Evolutionary conservation across 37 sponge, comb jelly and placozoan species (phyloP).

Genomic region (Ephydatia muelleri): DNA sequence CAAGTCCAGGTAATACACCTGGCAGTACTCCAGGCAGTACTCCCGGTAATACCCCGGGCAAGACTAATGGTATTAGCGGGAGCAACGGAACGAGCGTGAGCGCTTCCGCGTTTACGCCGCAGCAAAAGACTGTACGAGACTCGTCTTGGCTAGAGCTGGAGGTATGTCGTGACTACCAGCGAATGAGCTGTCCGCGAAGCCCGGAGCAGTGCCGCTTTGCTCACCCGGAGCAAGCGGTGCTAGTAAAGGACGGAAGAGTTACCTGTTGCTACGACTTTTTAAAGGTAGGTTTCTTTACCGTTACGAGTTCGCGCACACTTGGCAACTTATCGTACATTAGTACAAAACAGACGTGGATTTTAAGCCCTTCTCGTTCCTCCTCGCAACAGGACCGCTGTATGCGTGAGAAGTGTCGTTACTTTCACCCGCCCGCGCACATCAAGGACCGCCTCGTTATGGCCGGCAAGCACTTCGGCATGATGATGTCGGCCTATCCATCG

Average conservation of each 20-base stretch:
- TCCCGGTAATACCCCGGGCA: background rate
- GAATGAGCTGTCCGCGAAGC: slow-evolving; percentile 37
- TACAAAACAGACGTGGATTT: background rate
- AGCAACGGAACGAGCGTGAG: background rate
- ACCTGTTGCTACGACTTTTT: slow-evolving; percentile 86
- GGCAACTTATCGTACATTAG: background rate
- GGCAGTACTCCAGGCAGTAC: background rate
- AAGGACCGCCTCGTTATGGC: slow-evolving; percentile 66
- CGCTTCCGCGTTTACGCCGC: background rate
- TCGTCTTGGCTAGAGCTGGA: slow-evolving; percentile 80
- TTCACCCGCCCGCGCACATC: slow-evolving; percentile 75
- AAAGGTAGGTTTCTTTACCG: slow-evolving; percentile 40
- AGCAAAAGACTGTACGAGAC: slow-evolving; percentile 23
- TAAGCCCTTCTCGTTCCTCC: background rate
- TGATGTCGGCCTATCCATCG: slow-evolving; percentile 31
- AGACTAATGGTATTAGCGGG: background rate
- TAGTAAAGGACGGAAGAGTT: slow-evolving; percentile 58
- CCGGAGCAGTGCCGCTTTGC: slow-evolving; percentile 81
- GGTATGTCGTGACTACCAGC: slow-evolving; percentile 79
- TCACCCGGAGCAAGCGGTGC: slow-evolving; percentile 64
- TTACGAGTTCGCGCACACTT: background rate
- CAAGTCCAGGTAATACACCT: background rate
- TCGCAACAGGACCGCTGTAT: slow-evolving; percentile 64
- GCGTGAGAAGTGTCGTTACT: slow-evolving; percentile 70
- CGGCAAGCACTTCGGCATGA: slow-evolving; percentile 62